Conservation (phyloP, 2,797 vertebrate genomes). For the Loris lydekkerianus region DNA sequence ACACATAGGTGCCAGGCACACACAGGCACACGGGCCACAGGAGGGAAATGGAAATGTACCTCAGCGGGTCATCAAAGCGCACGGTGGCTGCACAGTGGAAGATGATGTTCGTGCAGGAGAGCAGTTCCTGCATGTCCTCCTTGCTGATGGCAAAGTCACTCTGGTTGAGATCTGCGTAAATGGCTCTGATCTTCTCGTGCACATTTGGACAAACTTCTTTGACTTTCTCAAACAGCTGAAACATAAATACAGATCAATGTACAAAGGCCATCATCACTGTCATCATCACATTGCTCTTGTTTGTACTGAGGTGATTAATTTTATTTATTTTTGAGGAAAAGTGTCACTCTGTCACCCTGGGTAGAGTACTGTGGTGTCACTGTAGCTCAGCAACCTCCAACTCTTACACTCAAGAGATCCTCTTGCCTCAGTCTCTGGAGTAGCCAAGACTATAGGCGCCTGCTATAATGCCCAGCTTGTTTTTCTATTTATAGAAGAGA, state of each 20-base stretch:
- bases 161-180: slow-evolving; percentile 95
- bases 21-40: background rate
- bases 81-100: slow-evolving; percentile 95
- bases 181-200: slow-evolving; percentile 94
- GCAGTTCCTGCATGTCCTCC: slow-evolving; percentile 92
- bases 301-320: background rate
- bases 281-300: background rate
- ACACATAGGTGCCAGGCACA: background rate
- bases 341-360: too few relatives aligned
- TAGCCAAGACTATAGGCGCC: too few relatives aligned
- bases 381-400: too few relatives aligned
- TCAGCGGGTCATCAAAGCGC: slow-evolving; percentile 92
- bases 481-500: too few relatives aligned
- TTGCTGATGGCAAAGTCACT: slow-evolving; percentile 94
- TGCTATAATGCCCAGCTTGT: too few relatives aligned
- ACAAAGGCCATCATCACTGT: background rate
- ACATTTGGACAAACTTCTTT: slow-evolving; percentile 94
- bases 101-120: slow-evolving; percentile 90
- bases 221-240: slow-evolving; percentile 95
- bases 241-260: slow-evolving; percentile 62
- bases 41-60: slow-evolving; percentile 85
- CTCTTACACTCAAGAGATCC: too few relatives aligned
- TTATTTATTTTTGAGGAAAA: too few relatives aligned
- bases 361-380: too few relatives aligned
- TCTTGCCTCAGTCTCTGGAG: too few relatives aligned